phyloP scores from a whole-genome alignment of 2,888 invertebrate species.

The Heliconius cydno region DNA sequence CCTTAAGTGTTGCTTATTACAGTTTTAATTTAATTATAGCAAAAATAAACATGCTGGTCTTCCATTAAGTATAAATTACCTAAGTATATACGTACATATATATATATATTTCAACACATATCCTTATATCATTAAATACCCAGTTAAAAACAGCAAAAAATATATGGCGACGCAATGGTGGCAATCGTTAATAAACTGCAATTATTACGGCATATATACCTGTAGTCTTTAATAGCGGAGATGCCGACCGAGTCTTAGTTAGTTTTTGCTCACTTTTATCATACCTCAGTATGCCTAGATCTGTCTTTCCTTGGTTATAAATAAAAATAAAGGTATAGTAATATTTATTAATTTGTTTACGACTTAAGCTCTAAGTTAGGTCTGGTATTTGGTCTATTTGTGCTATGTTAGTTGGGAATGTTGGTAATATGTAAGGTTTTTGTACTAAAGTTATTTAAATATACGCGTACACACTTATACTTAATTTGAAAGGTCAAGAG shows the following conservation, averaged over 20 bases:
- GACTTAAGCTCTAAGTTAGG: background rate
- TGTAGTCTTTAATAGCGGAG: slow-evolving; percentile 18
- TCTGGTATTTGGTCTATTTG: background rate
- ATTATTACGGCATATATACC: slow-evolving; percentile 26
- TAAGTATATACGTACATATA: background rate
- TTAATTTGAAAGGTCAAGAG: background rate
- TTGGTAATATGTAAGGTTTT: background rate
- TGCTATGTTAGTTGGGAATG: background rate
- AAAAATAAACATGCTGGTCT: too few relatives aligned
- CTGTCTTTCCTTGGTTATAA: background rate
- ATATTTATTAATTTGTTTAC: slow-evolving; percentile 6
- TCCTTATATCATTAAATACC: background rate
- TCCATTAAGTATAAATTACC: too few relatives aligned
- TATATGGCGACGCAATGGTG: background rate
- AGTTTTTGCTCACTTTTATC: slow-evolving; percentile 9
- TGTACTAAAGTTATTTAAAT: background rate
- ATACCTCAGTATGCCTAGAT: background rate
- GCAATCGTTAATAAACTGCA: slow-evolving; percentile 20
- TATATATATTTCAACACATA: too few relatives aligned
- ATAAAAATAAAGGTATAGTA: background rate
- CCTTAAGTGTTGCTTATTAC: too few relatives aligned
- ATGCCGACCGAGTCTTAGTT: slow-evolving; percentile 3
- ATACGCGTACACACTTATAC: too few relatives aligned
- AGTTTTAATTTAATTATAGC: too few relatives aligned
- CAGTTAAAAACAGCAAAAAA: background rate